Evolutionary conservation across 2,888 invertebrate species (phyloP), one percentile per base, ranked within the genome.

Genomic region (Drepana falcataria): DNA sequence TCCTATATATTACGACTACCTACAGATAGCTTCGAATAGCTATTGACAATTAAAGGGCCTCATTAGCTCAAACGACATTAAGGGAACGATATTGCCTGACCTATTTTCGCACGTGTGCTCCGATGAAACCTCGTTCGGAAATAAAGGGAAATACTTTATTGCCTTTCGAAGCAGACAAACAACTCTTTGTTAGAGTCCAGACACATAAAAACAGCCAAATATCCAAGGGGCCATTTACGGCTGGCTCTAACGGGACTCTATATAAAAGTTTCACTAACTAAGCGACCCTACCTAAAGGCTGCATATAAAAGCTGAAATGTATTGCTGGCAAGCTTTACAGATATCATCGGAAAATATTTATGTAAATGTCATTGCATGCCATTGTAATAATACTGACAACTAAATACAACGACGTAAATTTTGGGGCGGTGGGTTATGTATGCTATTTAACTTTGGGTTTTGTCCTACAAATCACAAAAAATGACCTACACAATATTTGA

Each of bases 141-240:
- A 78, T 81, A 80, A 80, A 79, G 73, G 74, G 75, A 77, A 80
- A 74, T 78, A 68, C 65, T 86, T 86, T 84, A 83, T 78, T 73
- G 69, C 75, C 73, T 59, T 73, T 70, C 70, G 71, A 68, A 75
- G 77, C 77, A 73, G 83, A 83, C 80, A 81, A 82, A 79, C 72
- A 77, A 71, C 69, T 78, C 85, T 84, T 85, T 85, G 85, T 85
- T 73, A 75, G 59, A 65, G 64, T 80, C 83, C 85, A 86, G 85
- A 85, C 87, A 81, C 81, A 85, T 85, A 85, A 87, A 85, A 85
- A 75, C 65, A 68, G 67, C 73, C 77, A 69, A 83, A 83, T 77
- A 78, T 79, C 71, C 59, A 66, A 75, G 66, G 71, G 66, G 73
- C 66, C 69, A 63, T 75, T 82, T 77, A 81, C 80, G 71, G 74